Evolutionary conservation across 2,113 vertebrate genomes (phyloP).

Genomic region (Paramisgurnus dabryanus): DNA sequence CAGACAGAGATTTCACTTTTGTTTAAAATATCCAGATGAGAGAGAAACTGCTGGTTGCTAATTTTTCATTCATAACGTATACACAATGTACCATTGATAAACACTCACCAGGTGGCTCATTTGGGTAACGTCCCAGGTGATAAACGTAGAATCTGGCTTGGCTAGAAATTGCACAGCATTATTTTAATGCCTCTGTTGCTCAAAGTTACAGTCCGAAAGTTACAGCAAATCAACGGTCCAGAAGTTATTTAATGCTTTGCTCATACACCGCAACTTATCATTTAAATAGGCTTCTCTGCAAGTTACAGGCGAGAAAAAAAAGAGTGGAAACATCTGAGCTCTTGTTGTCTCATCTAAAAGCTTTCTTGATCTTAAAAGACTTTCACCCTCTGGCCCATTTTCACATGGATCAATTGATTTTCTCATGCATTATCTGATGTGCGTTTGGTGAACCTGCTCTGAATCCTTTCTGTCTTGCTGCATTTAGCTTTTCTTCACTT

Average conservation of each 20-base stretch:
- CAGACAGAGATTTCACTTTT: neutral
- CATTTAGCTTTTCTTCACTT: neutral
- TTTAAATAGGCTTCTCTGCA: neutral
- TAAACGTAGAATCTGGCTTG: conserved; percentile 25
- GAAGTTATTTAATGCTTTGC: neutral
- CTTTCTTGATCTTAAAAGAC: conserved; percentile 5
- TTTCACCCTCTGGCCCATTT: neutral
- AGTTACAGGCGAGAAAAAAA: neutral
- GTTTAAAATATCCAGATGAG: neutral
- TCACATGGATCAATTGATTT: neutral
- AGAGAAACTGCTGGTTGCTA: neutral
- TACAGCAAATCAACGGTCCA: conserved; percentile 9
- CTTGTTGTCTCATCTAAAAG: conserved; percentile 12
- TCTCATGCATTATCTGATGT: neutral
- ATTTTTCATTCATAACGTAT: conserved; percentile 25
- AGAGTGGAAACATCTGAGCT: neutral
- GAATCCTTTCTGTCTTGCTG: neutral
- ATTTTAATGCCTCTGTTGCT: conserved; percentile 36
- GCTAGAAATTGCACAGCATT: conserved; percentile 25
- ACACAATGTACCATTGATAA: conserved; percentile 6
- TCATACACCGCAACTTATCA: neutral
- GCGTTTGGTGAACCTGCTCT: neutral
- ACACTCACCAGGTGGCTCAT: conserved; percentile 38
- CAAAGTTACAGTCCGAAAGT: conserved; percentile 27
- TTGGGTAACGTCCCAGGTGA: conserved; percentile 29